Base-by-base conservation (phyloP, 2,113 vertebrate genomes). In the Tetraodon nigroviridis region DNA sequence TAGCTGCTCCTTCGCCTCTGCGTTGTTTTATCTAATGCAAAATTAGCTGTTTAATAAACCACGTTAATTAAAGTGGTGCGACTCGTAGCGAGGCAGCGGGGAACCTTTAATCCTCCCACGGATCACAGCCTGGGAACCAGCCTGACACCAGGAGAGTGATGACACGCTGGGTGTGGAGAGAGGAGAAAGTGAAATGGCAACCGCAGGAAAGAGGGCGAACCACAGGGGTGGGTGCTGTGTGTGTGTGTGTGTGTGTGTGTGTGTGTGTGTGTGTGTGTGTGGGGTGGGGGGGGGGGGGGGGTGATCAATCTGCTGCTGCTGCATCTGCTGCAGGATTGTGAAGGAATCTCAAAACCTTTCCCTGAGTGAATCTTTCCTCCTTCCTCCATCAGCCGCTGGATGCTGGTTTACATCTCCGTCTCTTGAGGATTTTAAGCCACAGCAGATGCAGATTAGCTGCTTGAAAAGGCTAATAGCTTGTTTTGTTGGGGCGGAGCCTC, bases 401-500 rank as follows among this genome's bases (percentile, higher is more conserved):
- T 27, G 24, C 15, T 46, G 1, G 15, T n/a, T 46, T 46, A 5
- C 15, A 1, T 46, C 44, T 46, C 44, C 14, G 15, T 37, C 32
- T 37, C 32, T 37, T 37, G 32, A 37, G 32, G 32, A 37, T 37
- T 37, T 37, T 37, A 37, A 12, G 32, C 32, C 10, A 37, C 32
- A 37, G 32, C 32, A 37, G 32, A 37, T 12, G 32, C 32, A 37
- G 32, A 37, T 37, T 37, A 37, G 32, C 32, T 37, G 8, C 32
- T 37, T 37, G 11, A 55, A 32, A 53, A 53, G 10, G 51, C 12
- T 17, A n/a, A 24, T 29, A n/a, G 17, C 14, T 60, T 65, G 32
- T 61, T 56, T 62, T 55, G 60, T 46, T 16, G 2, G 11, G 55
- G 64, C 14, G 29, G 48, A 71, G 71, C 53, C 58, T 78, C 57